phyloP scores from a whole-genome alignment of 2,888 invertebrate species.

The Nymphalis c-album region DNA sequence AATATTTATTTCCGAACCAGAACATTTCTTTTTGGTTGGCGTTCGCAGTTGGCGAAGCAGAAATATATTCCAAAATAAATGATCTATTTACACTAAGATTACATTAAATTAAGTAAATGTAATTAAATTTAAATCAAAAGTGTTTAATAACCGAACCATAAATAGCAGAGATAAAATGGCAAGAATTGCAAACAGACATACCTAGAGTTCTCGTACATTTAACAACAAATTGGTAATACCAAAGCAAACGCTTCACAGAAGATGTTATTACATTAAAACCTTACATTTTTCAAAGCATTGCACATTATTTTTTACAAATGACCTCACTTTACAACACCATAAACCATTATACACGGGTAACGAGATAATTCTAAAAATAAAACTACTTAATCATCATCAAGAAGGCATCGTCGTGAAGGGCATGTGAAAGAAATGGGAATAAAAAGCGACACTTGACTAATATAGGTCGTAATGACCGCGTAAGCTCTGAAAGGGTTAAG shows the following conservation, averaged over 20 bases:
- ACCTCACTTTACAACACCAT: slow-evolving; percentile 21
- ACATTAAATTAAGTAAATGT: too few species aligned
- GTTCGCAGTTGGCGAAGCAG: too few species aligned
- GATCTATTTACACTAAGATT: too few species aligned
- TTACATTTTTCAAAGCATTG: background rate
- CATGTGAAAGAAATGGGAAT: slow-evolving; percentile 36
- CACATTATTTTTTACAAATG: slow-evolving; percentile 19
- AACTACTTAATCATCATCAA: slow-evolving; percentile 46
- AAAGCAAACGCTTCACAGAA: background rate
- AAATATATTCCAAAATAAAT: too few species aligned
- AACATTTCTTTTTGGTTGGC: too few species aligned
- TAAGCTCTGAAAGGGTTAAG: slow-evolving; percentile 38
- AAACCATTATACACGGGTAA: slow-evolving; percentile 30
- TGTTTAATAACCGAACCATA: too few species aligned
- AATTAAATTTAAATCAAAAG: background rate
- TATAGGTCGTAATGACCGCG: slow-evolving; percentile 44
- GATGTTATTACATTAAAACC: slow-evolving; percentile 4
- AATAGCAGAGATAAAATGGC: too few species aligned
- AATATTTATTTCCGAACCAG: too few species aligned
- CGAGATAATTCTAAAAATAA: slow-evolving; percentile 36
- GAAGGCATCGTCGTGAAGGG: slow-evolving; percentile 38
- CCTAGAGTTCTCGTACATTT: background rate
- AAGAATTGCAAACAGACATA: too few species aligned
- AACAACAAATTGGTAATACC: background rate
- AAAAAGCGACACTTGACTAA: slow-evolving; percentile 46